Evolutionary conservation across 2,113 vertebrate species (phyloP), one percentile per base, ranked within the genome.

Genomic region (Brachypodius melanocephalos): DNA sequence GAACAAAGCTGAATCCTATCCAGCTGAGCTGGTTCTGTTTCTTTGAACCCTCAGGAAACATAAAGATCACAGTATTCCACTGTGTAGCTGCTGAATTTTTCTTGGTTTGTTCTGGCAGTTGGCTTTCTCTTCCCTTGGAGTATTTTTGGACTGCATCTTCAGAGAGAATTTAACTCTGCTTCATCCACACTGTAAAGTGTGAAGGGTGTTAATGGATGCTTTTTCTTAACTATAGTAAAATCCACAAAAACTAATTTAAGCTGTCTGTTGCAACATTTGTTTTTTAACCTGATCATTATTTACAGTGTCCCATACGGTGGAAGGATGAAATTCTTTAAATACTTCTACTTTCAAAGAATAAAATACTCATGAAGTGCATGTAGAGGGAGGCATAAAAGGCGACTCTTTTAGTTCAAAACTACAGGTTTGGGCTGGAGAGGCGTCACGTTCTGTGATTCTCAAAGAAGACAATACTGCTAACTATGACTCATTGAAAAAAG

Each of bases 61-160:
- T 13, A 59, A 94, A 78, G 71, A 94, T 79, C 77, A 85, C 38
- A 88, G 49, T 2, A 6, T 38, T 74, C 43, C 17, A 26, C 80
- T 59, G 15, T 75, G 25, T 43, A 74, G 57, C 46, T 72, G 63
- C 34, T 21, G 24, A 12, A 36, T 78, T 75, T 78, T 75, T 38
- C 72, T 80, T 61, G 40, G 15, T 76, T 49, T 71, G 14, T 75
- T 78, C 63, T 3, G 2, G 29, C 28, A 42, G 34, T 65, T 6
- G 3, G 14, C 25, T 62, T 79, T 90, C 52, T 73, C 8, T 67
- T 51, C 54, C 51, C 28, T 61, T 25, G 12, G 26, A 71, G n/a
- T 85, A 85, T 61, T 95, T 97, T 87, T 91, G 40, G 88, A 69
- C 51, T 59, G 40, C 7, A 32, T 17, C 54, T 82, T 90, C 73